Base-by-base conservation (phyloP, 2,888 invertebrate genomes). In the Rhamnusium bicolor region DNA sequence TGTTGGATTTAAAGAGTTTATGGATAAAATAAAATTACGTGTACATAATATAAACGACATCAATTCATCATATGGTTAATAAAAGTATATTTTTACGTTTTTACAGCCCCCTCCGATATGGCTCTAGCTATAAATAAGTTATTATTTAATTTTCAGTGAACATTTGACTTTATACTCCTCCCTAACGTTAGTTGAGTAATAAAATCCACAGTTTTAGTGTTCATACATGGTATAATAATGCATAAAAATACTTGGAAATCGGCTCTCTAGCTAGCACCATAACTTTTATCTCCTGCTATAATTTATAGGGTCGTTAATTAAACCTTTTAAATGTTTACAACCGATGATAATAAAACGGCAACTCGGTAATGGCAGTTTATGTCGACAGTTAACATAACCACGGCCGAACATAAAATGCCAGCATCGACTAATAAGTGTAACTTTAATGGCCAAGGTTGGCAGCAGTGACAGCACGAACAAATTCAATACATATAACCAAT, bases 301-400 rank as follows among this genome's bases (percentile, higher is more conserved):
- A 79, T 79, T 79, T 81, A 79, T 77, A 74, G 58, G 72, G 76
- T 78, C 81, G 81, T 83, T 81, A 83, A 83, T 83, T 83, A 81
- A 80, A 80, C 79, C 79, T 82, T 82, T 80, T 82, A 82, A 82
- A 80, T 79, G 78, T 81, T 82, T 81, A 82, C 81, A 79, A 76
- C 79, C 79, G 73, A 77, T 75, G 77, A 79, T 80, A 82, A 82
- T 82, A 82, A 82, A 82, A 81, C 81, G 77, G 77, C 75, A 77
- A 78, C 74, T 78, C 76, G 74, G 75, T 79, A 78, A 79, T 79
- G 75, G 80, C 76, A 78, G 73, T 80, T 80, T 79, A 79, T 79
- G 79, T 75, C 78, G 79, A 76, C 74, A 70, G 78, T 78, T 78
- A 76, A 78, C 78, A 77, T 77, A 75, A 78, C 78, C 76, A 65